A percentile compares a stretch with the other conserved stretches of the same genome.
phyloP scores from a whole-genome alignment of 2,888 invertebrate species.

The Adelphocoris suturalis region DNA sequence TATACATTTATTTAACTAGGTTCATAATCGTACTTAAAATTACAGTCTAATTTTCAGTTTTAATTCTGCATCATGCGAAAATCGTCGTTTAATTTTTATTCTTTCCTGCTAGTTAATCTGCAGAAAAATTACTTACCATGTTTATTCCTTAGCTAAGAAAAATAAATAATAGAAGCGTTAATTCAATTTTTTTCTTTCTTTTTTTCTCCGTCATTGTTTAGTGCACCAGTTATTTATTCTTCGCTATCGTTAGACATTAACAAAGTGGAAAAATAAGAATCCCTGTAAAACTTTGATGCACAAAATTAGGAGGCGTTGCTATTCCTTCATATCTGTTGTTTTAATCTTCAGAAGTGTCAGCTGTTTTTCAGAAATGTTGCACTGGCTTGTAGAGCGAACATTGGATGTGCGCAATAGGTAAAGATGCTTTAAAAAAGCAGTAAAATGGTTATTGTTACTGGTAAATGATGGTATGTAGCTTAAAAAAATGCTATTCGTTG shows the following conservation, averaged over 20 bases:
- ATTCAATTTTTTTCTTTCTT: background rate
- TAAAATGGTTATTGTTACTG: background rate
- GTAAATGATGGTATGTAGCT: background rate
- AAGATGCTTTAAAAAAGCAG: constrained; percentile 21
- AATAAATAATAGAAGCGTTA: background rate
- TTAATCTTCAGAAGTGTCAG: background rate
- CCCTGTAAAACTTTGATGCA: constrained; percentile 6
- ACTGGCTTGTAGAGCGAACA: constrained; percentile 31
- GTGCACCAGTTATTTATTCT: background rate
- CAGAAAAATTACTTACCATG: background rate
- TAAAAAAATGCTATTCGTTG: background rate
- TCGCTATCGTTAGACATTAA: background rate
- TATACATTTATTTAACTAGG: background rate
- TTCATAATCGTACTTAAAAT: constrained; percentile 13
- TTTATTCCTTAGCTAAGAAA: background rate
- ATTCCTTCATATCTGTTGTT: background rate
- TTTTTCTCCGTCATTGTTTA: background rate
- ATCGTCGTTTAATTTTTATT: background rate
- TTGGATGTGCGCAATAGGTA: background rate
- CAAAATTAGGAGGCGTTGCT: background rate
- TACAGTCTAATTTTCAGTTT: background rate
- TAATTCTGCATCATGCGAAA: background rate
- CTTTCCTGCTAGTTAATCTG: background rate
- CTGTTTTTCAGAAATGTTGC: constrained; percentile 20
- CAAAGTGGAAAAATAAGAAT: background rate